Conservation (phyloP, 2,113 vertebrate species). For the Apeltes quadracus region DNA sequence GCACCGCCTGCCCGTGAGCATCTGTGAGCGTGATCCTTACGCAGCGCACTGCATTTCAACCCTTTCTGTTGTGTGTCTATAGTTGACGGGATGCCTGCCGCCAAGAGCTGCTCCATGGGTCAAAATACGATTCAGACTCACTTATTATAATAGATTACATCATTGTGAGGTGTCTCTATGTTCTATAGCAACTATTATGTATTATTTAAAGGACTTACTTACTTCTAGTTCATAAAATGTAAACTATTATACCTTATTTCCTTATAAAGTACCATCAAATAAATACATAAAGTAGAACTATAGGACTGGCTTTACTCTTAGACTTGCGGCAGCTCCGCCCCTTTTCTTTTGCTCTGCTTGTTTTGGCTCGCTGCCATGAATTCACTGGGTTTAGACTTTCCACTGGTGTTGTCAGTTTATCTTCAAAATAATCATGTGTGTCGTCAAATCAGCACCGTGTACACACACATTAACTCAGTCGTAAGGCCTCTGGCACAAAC, state of each 20-base stretch:
- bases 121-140: neutral
- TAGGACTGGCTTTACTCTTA: neutral
- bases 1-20: neutral
- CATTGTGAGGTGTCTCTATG: neutral
- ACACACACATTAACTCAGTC: slow-evolving; percentile 7
- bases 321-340: neutral
- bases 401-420: neutral
- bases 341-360: neutral
- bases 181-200: neutral
- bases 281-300: neutral
- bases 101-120: neutral
- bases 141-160: neutral
- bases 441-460: neutral
- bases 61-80: neutral
- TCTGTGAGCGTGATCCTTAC: slow-evolving; percentile 8
- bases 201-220: neutral
- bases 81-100: neutral
- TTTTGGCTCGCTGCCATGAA: neutral
- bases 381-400: neutral
- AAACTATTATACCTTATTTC: neutral
- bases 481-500: neutral
- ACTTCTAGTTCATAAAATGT: too few species aligned
- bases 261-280: neutral
- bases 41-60: neutral
- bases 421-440: neutral